These are phyloP conservation scores for Acleris laterana DNA, from an alignment of 2,888 invertebrate genomes.

Conservation along the genomic window DNA sequence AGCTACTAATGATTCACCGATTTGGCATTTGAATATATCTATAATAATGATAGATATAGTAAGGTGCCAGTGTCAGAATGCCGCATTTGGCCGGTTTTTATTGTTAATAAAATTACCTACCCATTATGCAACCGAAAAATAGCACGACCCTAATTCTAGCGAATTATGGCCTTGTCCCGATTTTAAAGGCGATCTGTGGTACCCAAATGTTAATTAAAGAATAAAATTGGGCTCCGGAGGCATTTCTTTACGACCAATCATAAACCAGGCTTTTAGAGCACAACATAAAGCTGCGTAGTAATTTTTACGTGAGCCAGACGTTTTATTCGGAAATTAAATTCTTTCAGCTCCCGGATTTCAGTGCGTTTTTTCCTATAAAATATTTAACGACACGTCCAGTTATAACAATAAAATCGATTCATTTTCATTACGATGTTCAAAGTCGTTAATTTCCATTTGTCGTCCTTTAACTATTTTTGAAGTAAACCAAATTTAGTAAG, in stretches of 20 bases:
- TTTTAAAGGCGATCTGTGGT: conserved; percentile 50
- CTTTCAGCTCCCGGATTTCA: conserved; percentile 57
- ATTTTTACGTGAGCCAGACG: conserved; percentile 63
- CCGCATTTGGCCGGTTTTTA: too few species aligned
- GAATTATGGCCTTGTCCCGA: conserved; percentile 19
- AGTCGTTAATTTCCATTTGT: too few species aligned
- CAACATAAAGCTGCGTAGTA: conserved; percentile 67
- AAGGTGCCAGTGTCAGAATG: too few species aligned
- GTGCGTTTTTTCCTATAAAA: conserved; percentile 20
- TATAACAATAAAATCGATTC: conserved; percentile 1
- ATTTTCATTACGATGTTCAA: too few species aligned
- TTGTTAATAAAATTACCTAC: too few species aligned
- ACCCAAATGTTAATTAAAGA: conserved; percentile 74
- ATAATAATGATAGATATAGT: too few species aligned
- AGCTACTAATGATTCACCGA: background rate
- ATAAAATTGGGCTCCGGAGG: conserved; percentile 70
- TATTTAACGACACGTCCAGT: conserved; percentile 10
- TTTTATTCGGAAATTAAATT: conserved; percentile 68
- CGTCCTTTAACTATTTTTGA: too few species aligned
- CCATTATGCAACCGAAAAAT: background rate
- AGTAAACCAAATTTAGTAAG: too few species aligned
- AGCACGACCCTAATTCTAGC: background rate
- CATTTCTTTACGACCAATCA: conserved; percentile 74
- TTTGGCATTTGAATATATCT: too few species aligned
- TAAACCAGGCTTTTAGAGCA: conserved; percentile 73